A percentile compares a stretch with the other conserved stretches of the same genome.
Evolutionary conservation across 2,888 invertebrate genomes (phyloP).

Genomic region (Phaonia tiefii): DNA sequence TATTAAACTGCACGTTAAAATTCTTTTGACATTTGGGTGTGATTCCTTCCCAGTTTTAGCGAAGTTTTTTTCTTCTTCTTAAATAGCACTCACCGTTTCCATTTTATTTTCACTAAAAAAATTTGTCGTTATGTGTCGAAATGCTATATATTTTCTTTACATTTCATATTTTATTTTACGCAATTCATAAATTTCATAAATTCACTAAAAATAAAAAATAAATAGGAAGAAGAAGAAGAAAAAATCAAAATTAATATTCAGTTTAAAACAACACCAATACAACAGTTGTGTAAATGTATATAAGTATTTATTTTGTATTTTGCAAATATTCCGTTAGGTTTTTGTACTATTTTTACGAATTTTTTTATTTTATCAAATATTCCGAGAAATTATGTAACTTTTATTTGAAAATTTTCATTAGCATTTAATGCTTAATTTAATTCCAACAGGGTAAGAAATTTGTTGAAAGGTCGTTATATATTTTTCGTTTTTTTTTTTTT

Average conservation of each 20-base stretch:
- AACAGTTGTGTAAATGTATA: constrained; percentile 5
- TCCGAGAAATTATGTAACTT: constrained; percentile 59
- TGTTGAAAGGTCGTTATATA: too few species aligned
- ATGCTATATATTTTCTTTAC: constrained; percentile 44
- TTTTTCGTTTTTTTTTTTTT: constrained; percentile 34
- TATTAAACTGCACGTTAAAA: constrained; percentile 5
- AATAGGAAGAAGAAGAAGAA: constrained; percentile 23
- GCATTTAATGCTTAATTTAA: constrained; percentile 46
- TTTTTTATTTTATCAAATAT: background rate
- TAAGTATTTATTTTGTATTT: too few species aligned
- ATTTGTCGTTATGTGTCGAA: constrained; percentile 6
- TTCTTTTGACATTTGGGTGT: constrained; percentile 24
- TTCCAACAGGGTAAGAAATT: constrained; percentile 47
- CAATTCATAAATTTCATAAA: constrained; percentile 38
- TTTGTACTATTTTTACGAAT: constrained; percentile 28
- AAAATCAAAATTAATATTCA: constrained; percentile 10
- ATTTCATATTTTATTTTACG: constrained; percentile 48
- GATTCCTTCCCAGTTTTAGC: background rate
- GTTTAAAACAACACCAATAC: constrained; percentile 3
- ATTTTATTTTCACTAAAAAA: constrained; percentile 36
- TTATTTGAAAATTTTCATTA: constrained; percentile 28
- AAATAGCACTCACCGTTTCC: constrained; percentile 63
- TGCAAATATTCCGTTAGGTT: background rate
- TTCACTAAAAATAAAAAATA: constrained; percentile 56
- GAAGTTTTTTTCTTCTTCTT: too few species aligned